phyloP scores from a whole-genome alignment of 2,888 invertebrate species.

The Xestobium rufovillosum region DNA sequence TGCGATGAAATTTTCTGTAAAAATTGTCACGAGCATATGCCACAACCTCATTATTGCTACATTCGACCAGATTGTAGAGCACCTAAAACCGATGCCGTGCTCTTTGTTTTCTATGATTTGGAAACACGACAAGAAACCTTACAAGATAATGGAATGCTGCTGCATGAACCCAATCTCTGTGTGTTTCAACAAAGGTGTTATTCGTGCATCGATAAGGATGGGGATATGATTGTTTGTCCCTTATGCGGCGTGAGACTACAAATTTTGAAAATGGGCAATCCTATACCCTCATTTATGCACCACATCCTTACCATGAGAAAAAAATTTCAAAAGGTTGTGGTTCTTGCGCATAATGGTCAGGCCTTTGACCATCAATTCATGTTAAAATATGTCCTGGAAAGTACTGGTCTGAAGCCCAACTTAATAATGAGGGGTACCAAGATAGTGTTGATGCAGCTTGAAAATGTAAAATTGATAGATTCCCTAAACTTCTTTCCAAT shows the following conservation, averaged over 20 bases:
- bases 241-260: no score
- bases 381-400: conserved; percentile 1
- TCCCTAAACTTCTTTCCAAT: background rate
- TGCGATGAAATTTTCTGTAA: conserved; percentile 10
- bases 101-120: conserved; percentile 18
- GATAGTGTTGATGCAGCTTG: background rate
- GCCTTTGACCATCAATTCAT: no score
- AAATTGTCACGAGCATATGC: conserved; percentile 1
- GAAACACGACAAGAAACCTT: no score
- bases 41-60: conserved; percentile 9
- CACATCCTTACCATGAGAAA: no score
- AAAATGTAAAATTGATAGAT: conserved; percentile 1
- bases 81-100: conserved; percentile 7
- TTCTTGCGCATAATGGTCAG: no score
- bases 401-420: background rate
- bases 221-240: no score
- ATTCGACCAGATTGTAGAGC: conserved; percentile 13
- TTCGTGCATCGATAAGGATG: no score
- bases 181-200: conserved; percentile 14
- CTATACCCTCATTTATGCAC: no score
- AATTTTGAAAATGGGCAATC: no score
- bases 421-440: conserved; percentile 4
- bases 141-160: conserved; percentile 7
- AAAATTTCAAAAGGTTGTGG: conserved; percentile 1
- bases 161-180: conserved; percentile 18